These are phyloP conservation scores for Palaemon carinicauda DNA, from an alignment of 1,140 invertebrate genomes.

Conservation along the genomic window DNA sequence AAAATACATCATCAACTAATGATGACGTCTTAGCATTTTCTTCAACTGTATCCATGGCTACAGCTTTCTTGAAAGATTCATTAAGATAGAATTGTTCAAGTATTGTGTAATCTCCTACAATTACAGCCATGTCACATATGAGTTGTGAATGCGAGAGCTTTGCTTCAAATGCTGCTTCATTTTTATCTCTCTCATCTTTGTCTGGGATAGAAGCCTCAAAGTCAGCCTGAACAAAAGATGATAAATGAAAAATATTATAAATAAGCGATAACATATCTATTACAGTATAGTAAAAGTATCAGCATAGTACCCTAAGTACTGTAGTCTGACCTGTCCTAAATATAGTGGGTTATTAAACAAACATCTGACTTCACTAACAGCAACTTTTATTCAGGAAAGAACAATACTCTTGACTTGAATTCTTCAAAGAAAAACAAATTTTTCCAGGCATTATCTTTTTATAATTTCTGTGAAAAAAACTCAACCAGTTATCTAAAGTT, in stretches of 20 bases:
- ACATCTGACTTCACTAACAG: no score
- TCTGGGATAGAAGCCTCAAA: conserved; percentile 73
- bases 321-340: no score
- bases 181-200: conserved; percentile 68
- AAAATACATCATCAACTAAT: conserved; percentile 98
- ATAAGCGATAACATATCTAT: not conserved
- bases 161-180: conserved; percentile 72
- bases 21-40: conserved; percentile 81
- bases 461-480: no score
- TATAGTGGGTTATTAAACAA: no score
- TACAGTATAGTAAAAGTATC: not conserved
- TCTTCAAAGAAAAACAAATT: no score
- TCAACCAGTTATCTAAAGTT: no score
- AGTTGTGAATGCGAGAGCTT: conserved; percentile 81
- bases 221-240: conserved; percentile 71
- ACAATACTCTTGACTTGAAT: no score
- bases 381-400: no score
- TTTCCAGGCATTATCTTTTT: no score
- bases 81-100: conserved; percentile 96
- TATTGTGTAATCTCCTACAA: conserved; percentile 93
- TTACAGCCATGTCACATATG: conserved; percentile 68
- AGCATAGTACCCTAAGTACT: not conserved
- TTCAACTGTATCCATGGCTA: conserved; percentile 80
- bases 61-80: conserved; percentile 93
- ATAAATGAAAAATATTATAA: not conserved